phyloP scores from a whole-genome alignment of 2,797 vertebrate genomes.

The Etheostoma perlongum region DNA sequence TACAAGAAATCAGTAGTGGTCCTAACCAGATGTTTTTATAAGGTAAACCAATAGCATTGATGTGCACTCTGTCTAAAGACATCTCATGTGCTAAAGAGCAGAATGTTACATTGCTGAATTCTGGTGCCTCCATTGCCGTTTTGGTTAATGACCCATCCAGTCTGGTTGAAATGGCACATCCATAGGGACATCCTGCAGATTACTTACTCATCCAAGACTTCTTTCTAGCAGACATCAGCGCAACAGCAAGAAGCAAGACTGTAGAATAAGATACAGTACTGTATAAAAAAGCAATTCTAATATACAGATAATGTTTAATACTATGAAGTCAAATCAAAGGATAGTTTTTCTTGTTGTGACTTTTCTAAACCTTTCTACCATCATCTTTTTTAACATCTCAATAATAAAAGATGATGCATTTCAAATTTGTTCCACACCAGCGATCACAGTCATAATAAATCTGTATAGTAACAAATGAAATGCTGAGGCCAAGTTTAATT shows the following conservation, averaged over 20 bases:
- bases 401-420: slow-evolving; percentile 13
- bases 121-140: slow-evolving; percentile 89
- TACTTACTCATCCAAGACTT: slow-evolving; percentile 90
- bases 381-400: slow-evolving; percentile 8
- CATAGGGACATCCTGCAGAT: slow-evolving; percentile 81
- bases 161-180: slow-evolving; percentile 93
- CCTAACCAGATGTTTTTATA: slow-evolving; percentile 16
- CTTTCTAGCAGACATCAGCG: slow-evolving; percentile 86
- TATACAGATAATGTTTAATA: not conserved
- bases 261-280: slow-evolving; percentile 7
- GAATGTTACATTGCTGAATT: slow-evolving; percentile 55
- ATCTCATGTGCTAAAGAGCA: slow-evolving; percentile 37
- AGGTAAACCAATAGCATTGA: slow-evolving; percentile 9
- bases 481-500: slow-evolving; percentile 2
- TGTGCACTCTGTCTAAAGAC: slow-evolving; percentile 42
- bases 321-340: not conserved
- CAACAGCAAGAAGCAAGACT: slow-evolving; percentile 61
- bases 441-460: not conserved
- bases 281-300: slow-evolving; percentile 6
- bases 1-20: slow-evolving; percentile 12
- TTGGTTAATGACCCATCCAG: slow-evolving; percentile 96
- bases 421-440: slow-evolving; percentile 44
- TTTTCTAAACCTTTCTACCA: not conserved
- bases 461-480: slow-evolving; percentile 41
- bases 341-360: not conserved